phyloP scores from a whole-genome alignment of 2,888 invertebrate genomes.

The Cantharis flavilabris region DNA sequence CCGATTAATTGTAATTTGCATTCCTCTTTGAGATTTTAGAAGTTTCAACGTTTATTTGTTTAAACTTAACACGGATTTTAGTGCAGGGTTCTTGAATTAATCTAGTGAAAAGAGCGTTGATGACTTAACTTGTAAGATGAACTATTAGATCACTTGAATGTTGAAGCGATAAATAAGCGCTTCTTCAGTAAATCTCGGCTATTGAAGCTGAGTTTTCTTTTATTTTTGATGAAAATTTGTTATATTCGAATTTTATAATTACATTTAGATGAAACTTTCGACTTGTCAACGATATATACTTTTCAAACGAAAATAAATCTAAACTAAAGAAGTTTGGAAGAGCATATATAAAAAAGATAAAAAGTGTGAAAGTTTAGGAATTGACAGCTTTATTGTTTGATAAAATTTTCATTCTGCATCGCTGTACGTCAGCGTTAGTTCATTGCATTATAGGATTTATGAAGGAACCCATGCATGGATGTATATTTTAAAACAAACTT shows the following conservation, averaged over 20 bases:
- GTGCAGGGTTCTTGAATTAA: not conserved
- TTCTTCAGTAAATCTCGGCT: not conserved
- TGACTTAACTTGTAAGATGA: not conserved
- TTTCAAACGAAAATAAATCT: not conserved
- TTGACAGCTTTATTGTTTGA: slow-evolving; percentile 3
- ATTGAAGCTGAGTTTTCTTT: not conserved
- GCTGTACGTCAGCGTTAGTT: not conserved
- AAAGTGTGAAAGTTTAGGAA: not conserved
- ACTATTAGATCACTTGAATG: not conserved
- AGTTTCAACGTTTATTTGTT: not conserved
- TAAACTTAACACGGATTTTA: not conserved
- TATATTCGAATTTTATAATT: not conserved
- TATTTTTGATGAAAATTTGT: not conserved
- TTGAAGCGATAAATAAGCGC: not conserved
- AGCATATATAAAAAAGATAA: not conserved
- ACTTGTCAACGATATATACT: not conserved
- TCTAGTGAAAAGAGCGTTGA: not conserved
- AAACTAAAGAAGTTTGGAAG: not conserved
- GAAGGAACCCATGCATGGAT: not conserved
- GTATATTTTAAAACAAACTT: not conserved
- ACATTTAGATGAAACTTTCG: not conserved
- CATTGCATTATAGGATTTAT: slow-evolving; percentile 5
- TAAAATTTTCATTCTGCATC: not conserved
- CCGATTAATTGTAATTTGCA: not conserved
- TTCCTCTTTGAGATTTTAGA: not conserved